A percentile compares a stretch with the other conserved stretches of the same genome.
phyloP scores from a whole-genome alignment of 1,140 invertebrate species.

The Pseudomyrmex gracilis region DNA sequence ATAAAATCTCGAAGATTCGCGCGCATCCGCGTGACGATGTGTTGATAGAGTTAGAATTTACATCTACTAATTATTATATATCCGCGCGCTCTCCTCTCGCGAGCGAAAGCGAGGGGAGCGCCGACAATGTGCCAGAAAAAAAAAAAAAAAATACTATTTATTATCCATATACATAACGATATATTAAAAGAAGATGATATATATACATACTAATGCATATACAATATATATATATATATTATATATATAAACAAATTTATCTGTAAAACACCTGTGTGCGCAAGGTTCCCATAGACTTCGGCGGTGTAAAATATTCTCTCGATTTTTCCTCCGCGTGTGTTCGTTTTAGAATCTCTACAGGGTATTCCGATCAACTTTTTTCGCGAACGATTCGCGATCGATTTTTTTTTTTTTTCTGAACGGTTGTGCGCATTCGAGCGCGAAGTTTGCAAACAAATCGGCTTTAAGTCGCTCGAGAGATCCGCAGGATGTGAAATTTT shows the following conservation, averaged over 20 bases:
- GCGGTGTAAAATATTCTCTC: conserved; percentile 33
- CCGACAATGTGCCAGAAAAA: conserved; percentile 79
- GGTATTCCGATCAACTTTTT: neutral
- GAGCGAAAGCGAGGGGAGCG: conserved; percentile 46
- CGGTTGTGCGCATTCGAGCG: too few species aligned
- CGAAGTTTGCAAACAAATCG: neutral
- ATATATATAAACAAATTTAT: conserved; percentile 73
- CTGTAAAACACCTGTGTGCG: conserved; percentile 48
- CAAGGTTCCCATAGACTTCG: conserved; percentile 53
- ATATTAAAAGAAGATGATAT: conserved; percentile 59
- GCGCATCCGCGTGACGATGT: conserved; percentile 52
- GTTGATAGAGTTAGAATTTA: conserved; percentile 65
- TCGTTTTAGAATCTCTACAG: neutral
- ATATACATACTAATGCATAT: conserved; percentile 68
- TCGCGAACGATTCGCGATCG: neutral
- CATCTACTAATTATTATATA: conserved; percentile 57
- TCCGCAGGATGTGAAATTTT: neutral
- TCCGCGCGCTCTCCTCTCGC: conserved; percentile 63
- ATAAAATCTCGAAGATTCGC: conserved; percentile 38
- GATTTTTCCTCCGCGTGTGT: conserved; percentile 20
- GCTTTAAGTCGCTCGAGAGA: neutral
- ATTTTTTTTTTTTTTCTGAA: neutral
- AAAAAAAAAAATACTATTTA: conserved; percentile 76
- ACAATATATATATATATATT: conserved; percentile 71
- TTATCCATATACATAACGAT: conserved; percentile 73